Base-by-base conservation (phyloP, 2,797 vertebrate genomes). In the Melanotaenia trifasciata region DNA sequence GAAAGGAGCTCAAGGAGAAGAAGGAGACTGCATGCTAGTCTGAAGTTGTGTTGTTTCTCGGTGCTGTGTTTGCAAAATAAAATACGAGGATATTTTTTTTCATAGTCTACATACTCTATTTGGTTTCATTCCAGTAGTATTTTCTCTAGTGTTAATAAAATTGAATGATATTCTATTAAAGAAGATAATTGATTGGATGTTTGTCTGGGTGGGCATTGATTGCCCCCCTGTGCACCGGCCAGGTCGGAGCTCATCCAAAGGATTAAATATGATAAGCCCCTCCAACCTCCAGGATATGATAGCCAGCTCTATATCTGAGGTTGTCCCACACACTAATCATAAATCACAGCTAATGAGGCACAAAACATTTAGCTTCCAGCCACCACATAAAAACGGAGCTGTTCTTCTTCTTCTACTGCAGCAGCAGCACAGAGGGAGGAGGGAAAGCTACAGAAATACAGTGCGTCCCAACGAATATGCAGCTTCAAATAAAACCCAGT, bases 341-440 rank as follows among this genome's bases (percentile, higher is more conserved):
- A 87, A 90, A 89, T 91, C 89, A 89, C 77, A 60, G 79, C 70
- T 92, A 89, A 91, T 90, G 83, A 89, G 86, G 82, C 84, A 73
- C 76, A 75, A 64, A 84, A 70, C 71, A 43, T 89, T 90, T 79
- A 78, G 80, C 83, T 72, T 84, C 66, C 61, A 61, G 61, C 80
- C 76, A 54, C 33, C 64, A 79, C 74, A 79, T 22, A 67, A 78
- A 77, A 80, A 76, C 12, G 57, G 64, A 53, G 47, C 22, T 53
- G 36, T 79, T 56, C 30, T 30, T 30, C 28, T 43, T 14, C 5
- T 59, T 70, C 62, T 57, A 10, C 81, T 70, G 73, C 76, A 58
- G 72, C 76, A 58, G 72, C 63, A 63, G n/a, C 24, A 9, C 26
- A n/a, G 58, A 64, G 50, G 54, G 36, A 40, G 56, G 30, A 69